Evolutionary conservation across 1,140 invertebrate species (phyloP), one percentile per base, ranked within the genome.

Genomic region (Conus ventricosus): DNA sequence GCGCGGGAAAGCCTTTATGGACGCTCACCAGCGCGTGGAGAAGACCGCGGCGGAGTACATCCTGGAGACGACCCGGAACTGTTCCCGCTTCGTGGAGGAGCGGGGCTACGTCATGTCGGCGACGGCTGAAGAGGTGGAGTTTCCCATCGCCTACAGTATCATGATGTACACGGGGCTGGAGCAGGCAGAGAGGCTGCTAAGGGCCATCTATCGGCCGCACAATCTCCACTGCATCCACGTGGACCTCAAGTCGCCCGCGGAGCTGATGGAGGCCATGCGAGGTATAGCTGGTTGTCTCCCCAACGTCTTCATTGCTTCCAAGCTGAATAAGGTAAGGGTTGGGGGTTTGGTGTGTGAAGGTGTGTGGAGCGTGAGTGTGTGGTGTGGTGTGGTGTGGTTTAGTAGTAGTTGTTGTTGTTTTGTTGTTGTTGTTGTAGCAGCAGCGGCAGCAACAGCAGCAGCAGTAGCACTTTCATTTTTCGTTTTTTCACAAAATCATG

Each of bases 191-290:
- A 87, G 93, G 23, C 76, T 95, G 39, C 85, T 95, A 27, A 84
- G 92, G 6, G 91, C 91, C 15, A 93, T 95, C 53, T 95, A 95
- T 87, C 88, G 92, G 13, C 94, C 94, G 13, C 91, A 92, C 51
- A 95, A 95, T 89, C 89, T 87, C 80, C 95, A 94, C 88, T 95
- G 94, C 91, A 90, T 95, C 53, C 95, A 95, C 87, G 92, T 95
- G 0, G 94, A 95, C 83, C 78, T 53, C 17, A 91, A 92, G 80
- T 81, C 90, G 23, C n/a, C 89, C n/a, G 39, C 55, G 27, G 87
- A 81, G n/a, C 89, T 94, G 27, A 87, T 85, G 82, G 51, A 87
- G 3, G 90, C 90, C 5, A 80, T 93, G 60, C 60, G 75, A 17
- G 87, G 80, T 4, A 92, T 94, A 39, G 87, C 89, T 3, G 76